phyloP scores from a whole-genome alignment of 1,140 invertebrate species.

The Ceratina japonica region DNA sequence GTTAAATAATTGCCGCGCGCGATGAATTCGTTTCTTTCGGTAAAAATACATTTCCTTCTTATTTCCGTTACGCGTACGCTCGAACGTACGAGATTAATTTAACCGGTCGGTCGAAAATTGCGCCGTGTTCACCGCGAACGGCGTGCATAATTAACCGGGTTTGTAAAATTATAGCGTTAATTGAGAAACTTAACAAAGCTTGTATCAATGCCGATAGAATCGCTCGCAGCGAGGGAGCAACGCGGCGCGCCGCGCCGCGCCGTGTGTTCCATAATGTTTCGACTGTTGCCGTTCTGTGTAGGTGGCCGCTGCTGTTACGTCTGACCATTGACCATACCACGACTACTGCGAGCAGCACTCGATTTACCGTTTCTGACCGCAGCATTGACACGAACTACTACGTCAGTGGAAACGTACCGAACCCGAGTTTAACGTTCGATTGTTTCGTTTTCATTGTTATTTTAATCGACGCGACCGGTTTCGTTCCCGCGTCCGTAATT shows the following conservation, averaged over 20 bases:
- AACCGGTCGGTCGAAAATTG: too few species aligned
- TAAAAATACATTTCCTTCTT: too few species aligned
- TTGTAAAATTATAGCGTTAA: slow-evolving; percentile 11
- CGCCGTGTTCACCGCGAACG: too few species aligned
- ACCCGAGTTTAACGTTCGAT: neutral
- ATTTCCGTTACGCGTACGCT: too few species aligned
- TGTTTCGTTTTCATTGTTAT: slow-evolving; percentile 16
- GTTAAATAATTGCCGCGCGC: too few species aligned
- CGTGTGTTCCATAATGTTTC: neutral
- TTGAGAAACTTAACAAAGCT: slow-evolving; percentile 5
- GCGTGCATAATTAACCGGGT: neutral
- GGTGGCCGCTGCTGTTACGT: neutral
- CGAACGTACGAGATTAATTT: too few species aligned
- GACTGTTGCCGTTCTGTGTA: neutral
- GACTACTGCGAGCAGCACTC: slow-evolving; percentile 18
- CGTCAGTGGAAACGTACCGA: slow-evolving; percentile 2
- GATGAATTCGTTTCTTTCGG: too few species aligned
- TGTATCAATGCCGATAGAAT: slow-evolving; percentile 5
- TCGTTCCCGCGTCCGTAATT: neutral
- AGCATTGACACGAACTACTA: slow-evolving; percentile 19
- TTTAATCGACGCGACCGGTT: neutral
- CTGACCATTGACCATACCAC: slow-evolving; percentile 15
- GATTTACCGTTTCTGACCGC: neutral
- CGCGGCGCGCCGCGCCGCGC: too few species aligned
- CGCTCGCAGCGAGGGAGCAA: neutral